Percentiles rank a stretch among this genome's conserved stretches.
Evolutionary conservation across 1,140 invertebrate species (phyloP).

Genomic region (Caerostris extrusa): DNA sequence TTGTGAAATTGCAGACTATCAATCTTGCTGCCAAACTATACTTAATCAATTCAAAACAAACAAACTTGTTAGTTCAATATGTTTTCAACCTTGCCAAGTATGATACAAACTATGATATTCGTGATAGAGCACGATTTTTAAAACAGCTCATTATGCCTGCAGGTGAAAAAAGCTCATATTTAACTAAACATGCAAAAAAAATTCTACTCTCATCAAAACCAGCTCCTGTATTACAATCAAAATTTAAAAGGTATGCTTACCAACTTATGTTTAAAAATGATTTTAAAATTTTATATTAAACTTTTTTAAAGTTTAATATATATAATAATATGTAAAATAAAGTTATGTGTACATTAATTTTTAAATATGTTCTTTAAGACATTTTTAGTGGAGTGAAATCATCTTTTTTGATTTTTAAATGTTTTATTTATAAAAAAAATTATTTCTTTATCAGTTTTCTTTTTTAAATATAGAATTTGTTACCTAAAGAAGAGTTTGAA

Average conservation of each 20-base stretch:
- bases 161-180: conserved; percentile 82
- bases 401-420: too few species aligned
- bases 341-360: too few species aligned
- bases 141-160: conserved; percentile 89
- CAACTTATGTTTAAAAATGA: neutral
- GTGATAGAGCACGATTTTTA: conserved; percentile 95
- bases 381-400: too few species aligned
- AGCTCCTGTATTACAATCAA: conserved; percentile 85
- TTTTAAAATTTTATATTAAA: neutral
- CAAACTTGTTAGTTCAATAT: conserved; percentile 94
- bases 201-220: conserved; percentile 97
- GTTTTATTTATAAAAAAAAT: too few species aligned
- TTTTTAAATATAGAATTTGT: too few species aligned
- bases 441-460: too few species aligned
- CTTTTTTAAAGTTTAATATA: too few species aligned
- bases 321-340: too few species aligned
- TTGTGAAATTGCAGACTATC: conserved; percentile 97
- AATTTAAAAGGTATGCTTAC: conserved; percentile 70
- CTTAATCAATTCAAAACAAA: conserved; percentile 93
- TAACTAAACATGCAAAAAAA: conserved; percentile 88
- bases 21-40: conserved; percentile 97
- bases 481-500: too few species aligned
- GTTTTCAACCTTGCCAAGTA: conserved; percentile 98
- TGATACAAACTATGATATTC: conserved; percentile 98
- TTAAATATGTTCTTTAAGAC: too few species aligned